phyloP scores from a whole-genome alignment of 2,113 vertebrate species.

The Neolamprologus sp. region DNA sequence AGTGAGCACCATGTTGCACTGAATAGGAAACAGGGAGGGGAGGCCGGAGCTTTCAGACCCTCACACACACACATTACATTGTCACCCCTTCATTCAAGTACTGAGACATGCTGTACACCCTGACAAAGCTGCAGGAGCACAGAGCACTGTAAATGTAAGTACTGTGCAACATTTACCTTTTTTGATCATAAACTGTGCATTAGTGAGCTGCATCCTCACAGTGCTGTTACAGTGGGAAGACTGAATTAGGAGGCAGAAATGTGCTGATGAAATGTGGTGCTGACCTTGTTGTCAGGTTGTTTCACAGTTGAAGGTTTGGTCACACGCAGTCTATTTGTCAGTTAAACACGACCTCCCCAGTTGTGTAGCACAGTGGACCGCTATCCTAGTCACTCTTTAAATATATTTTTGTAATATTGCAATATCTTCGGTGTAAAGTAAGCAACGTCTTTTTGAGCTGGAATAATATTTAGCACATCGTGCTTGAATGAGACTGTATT shows the following conservation, averaged over 20 bases:
- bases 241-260: background rate
- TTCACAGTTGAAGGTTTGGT: background rate
- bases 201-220: background rate
- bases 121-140: slow-evolving; percentile 4
- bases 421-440: background rate
- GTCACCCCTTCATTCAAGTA: slow-evolving; percentile 2
- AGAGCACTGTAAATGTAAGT: slow-evolving; percentile 33
- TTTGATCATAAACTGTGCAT: background rate
- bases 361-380: background rate
- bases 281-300: background rate
- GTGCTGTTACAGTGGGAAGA: background rate
- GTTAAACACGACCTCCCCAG: background rate
- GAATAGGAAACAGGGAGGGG: slow-evolving; percentile 42
- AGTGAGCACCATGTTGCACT: slow-evolving; percentile 51
- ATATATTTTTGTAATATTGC: background rate
- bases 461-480: background rate
- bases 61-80: slow-evolving; percentile 3
- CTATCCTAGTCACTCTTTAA: background rate
- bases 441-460: background rate
- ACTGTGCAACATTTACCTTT: background rate
- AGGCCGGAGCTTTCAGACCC: slow-evolving; percentile 19
- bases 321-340: background rate
- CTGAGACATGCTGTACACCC: background rate
- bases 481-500: background rate
- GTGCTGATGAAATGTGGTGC: background rate